Evolutionary conservation across 2,888 invertebrate genomes (phyloP), one percentile per base, ranked within the genome.

Genomic region (Aphodius sticticus): DNA sequence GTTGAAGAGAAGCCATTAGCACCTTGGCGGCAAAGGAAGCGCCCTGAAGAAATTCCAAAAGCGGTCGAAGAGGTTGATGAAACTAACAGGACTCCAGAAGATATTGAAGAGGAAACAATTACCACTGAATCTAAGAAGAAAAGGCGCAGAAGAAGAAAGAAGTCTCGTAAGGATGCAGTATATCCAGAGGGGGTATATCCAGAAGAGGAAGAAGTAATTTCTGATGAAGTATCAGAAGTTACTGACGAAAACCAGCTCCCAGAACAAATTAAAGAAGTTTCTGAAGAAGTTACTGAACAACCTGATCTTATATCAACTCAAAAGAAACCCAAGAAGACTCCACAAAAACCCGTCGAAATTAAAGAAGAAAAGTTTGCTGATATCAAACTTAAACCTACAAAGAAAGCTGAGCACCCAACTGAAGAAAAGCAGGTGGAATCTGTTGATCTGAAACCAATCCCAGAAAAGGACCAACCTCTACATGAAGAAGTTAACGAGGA

Each of bases 21-120:
- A 80, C 87, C 87, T 70, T 88, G 88, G 86, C 86, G 87, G 87
- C 69, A 87, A 90, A 84, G 88, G 88, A 78, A 86, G 87, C 84
- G 82, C n/a, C 37, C 77, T 12, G 78, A 76, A 76, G 76, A 81
- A 26, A 72, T 26, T 37, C 77, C 75, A 9, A 81, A 72, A 75
- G 70, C 69, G 12, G 53, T 53, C 53, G 53, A 53, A 53, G 53
- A 53, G 75, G 77, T 69, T 76, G 79, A 70, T 77, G 76, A 77
- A 76, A 35, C 80, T 16, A 74, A 70, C 0, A 83, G 83, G 15
- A 84, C 84, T n/a, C 78, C 71, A n/a, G 81, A 82, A 15, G 83
- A 82, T 6, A 83, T 84, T 78, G 81, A 78, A 77, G 71, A 77
- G 77, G 78, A 81, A 81, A 70, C 77, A 79, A 69, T 75, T 78